Evolutionary conservation across 2,888 invertebrate genomes (phyloP), one percentile per base, ranked within the genome.

Genomic region (Tanytarsus gracilentus): DNA sequence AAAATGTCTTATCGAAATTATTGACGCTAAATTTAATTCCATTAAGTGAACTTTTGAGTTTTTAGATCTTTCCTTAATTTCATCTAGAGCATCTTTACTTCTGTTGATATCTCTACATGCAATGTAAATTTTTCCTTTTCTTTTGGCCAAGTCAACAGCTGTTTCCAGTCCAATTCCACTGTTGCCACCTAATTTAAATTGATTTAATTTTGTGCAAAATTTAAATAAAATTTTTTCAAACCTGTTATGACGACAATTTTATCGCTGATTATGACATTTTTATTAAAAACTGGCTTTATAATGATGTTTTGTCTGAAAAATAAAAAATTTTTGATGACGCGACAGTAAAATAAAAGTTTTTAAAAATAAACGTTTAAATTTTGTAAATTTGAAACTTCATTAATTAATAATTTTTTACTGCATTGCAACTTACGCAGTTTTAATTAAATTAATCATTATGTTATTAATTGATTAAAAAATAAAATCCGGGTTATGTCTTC

Each of bases 171-270:
- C 92, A 65, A 92, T 88, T 25, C 92, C 92, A 23, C 82, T 82
- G 73, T 84, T 89, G 6, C 88, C 83, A 9, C 92, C 92, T 0
- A 91, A n/a, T n/a, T n/a, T n/a, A n/a, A 92, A n/a, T 92, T 74
- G 56, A 92, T 79, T 2, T 82, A 77, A 18, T 84, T 78, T 76
- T 85, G 83, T 40, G 16, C 4, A 39, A 3, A 39, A 39, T n/a
- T n/a, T n/a, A 6, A 14, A 7, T 23, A 44, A 5, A 21, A 9
- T 23, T 40, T 40, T n/a, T 2, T 18, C 40, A 7, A 44, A 11
- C 92, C 92, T 0, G 92, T 92, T n/a, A 92, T 74, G 56, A 92
- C 79, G 2, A 82, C 78, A 16, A 84, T 79, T 76, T 86, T 83
- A 63, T 77, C 79, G 26, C 81, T 78, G 1, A 82, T 81, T 30